Evolutionary conservation across 2,113 vertebrate genomes (phyloP).

Genomic region (Calidris pygmaea): DNA sequence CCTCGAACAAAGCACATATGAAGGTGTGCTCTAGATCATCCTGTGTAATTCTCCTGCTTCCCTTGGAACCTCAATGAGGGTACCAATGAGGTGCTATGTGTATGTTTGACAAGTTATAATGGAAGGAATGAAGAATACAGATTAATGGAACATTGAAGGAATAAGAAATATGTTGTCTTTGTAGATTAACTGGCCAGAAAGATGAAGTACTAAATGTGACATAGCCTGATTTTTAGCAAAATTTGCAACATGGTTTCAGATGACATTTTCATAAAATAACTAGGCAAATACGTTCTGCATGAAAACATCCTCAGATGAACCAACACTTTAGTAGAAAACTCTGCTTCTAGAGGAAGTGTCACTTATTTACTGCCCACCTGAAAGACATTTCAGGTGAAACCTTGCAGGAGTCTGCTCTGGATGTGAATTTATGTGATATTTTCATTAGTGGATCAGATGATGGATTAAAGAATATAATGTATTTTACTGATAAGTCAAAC

Average conservation of each 20-base stretch:
- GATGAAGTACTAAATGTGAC: neutral
- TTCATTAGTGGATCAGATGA: neutral
- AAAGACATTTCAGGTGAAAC: neutral
- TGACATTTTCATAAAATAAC: neutral
- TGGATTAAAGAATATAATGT: neutral
- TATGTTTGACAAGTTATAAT: neutral
- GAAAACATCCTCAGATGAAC: neutral
- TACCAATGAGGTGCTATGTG: neutral
- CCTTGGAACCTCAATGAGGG: neutral
- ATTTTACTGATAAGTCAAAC: neutral
- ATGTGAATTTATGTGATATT: neutral
- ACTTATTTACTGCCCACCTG: neutral
- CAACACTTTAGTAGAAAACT: neutral
- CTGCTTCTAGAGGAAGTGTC: neutral
- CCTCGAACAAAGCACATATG: fast-evolving
- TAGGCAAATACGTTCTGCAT: neutral
- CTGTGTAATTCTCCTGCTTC: neutral
- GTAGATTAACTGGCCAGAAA: neutral
- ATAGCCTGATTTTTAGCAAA: neutral
- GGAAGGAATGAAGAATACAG: neutral
- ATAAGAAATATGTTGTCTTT: neutral
- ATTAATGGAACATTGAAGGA: neutral
- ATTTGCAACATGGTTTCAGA: neutral
- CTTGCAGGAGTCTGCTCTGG: neutral
- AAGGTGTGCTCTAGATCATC: neutral